Percentiles rank a stretch among this genome's conserved stretches.
Evolutionary conservation across 2,113 vertebrate genomes (phyloP).

Genomic region (Malurus alboscapulatus): DNA sequence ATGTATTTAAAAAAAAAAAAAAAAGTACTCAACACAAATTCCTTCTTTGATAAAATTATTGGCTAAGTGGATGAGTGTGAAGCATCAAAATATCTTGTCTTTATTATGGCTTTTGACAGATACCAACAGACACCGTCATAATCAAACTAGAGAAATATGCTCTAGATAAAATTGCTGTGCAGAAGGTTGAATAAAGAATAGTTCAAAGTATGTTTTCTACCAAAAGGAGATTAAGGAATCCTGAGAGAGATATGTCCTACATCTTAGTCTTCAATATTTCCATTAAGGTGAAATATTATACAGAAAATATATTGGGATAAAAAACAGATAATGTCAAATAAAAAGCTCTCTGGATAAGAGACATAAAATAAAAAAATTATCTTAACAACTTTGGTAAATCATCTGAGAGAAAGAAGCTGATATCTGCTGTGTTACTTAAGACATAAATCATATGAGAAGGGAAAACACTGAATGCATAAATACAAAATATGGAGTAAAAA

Average conservation of each 20-base stretch:
- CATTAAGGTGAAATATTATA: neutral
- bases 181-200: neutral
- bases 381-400: neutral
- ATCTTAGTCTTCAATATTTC: neutral
- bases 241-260: neutral
- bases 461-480: neutral
- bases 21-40: neutral
- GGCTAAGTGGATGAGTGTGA: neutral
- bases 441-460: neutral
- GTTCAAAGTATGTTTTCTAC: neutral
- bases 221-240: neutral
- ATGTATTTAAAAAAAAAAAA: neutral
- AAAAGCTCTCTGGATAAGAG: neutral
- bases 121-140: neutral
- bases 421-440: neutral
- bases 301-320: neutral
- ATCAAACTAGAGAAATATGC: neutral
- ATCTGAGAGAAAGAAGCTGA: neutral
- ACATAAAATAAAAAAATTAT: neutral
- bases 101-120: neutral
- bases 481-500: neutral
- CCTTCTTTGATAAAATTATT: neutral
- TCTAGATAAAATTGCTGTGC: neutral
- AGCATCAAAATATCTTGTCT: neutral
- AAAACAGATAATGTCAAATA: neutral